Evolutionary conservation across 2,113 vertebrate genomes (phyloP).

Genomic region (Xenus cinereus): DNA sequence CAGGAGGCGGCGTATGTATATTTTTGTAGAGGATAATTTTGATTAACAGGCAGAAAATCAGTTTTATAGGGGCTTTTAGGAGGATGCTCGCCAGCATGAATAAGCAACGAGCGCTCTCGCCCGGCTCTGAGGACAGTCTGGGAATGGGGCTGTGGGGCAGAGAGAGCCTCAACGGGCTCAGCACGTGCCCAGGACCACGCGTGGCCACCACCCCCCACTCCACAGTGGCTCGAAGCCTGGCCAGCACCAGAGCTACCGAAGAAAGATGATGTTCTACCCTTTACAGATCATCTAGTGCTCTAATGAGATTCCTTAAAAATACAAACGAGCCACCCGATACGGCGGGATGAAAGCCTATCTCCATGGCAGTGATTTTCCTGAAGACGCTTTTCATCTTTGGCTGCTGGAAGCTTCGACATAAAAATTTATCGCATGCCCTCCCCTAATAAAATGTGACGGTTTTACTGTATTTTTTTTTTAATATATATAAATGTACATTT

Average conservation of each 20-base stretch:
- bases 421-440: slow-evolving; percentile 35
- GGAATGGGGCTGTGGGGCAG: background rate
- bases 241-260: background rate
- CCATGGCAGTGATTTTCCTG: slow-evolving; percentile 28
- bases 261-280: slow-evolving; percentile 7
- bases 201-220: background rate
- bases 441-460: slow-evolving; percentile 49
- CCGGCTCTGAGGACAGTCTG: background rate
- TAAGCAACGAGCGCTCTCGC: fast-evolving
- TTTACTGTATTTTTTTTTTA: slow-evolving; percentile 52
- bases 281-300: slow-evolving; percentile 52
- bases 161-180: background rate
- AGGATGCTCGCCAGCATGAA: background rate
- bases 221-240: fast-evolving
- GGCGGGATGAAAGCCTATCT: background rate
- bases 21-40: background rate
- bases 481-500: slow-evolving; percentile 46
- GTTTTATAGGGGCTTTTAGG: slow-evolving; percentile 6
- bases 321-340: background rate
- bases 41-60: background rate
- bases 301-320: slow-evolving; percentile 23
- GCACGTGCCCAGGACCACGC: fast-evolving
- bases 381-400: slow-evolving; percentile 15
- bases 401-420: slow-evolving; percentile 23
- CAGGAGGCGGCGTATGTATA: background rate